Conservation (phyloP, 2,113 vertebrate genomes). For the Himantopus leucocephalus region DNA sequence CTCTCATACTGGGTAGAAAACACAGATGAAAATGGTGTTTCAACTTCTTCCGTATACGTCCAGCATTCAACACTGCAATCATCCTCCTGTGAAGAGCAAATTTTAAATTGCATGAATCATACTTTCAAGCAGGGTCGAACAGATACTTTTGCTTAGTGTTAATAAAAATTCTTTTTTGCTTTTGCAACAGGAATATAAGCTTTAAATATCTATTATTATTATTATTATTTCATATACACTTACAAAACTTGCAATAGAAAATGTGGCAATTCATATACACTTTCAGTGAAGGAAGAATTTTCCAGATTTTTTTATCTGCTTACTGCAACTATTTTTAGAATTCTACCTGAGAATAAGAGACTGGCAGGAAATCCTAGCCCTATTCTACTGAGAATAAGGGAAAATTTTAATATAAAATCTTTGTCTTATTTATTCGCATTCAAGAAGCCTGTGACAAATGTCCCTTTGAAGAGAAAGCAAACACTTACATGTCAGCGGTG, state of each 20-base stretch:
- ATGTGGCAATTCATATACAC: not conserved
- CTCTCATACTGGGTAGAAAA: not conserved
- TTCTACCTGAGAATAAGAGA: not conserved
- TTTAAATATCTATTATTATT: not conserved
- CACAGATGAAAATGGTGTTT: not conserved
- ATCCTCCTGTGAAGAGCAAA: not conserved
- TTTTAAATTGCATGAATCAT: not conserved
- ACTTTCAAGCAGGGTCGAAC: not conserved
- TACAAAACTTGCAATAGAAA: not conserved
- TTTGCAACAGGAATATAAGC: not conserved
- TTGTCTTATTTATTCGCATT: not conserved
- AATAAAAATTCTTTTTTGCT: not conserved
- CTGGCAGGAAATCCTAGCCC: not conserved
- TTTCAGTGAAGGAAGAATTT: not conserved
- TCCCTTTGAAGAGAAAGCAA: not conserved
- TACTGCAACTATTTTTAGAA: not conserved
- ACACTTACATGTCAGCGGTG: not conserved
- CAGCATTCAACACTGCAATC: not conserved
- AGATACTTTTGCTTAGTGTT: not conserved
- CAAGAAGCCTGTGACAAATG: not conserved
- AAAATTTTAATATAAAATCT: not conserved
- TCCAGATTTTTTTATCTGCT: not conserved
- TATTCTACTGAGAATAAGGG: not conserved
- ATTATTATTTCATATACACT: not conserved
- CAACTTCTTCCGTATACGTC: not conserved